Percentiles rank a stretch among this genome's conserved stretches.
These are phyloP conservation scores for Meloidogyne exigua DNA, from an alignment of 1,140 invertebrate species.

Conservation along the genomic window DNA sequence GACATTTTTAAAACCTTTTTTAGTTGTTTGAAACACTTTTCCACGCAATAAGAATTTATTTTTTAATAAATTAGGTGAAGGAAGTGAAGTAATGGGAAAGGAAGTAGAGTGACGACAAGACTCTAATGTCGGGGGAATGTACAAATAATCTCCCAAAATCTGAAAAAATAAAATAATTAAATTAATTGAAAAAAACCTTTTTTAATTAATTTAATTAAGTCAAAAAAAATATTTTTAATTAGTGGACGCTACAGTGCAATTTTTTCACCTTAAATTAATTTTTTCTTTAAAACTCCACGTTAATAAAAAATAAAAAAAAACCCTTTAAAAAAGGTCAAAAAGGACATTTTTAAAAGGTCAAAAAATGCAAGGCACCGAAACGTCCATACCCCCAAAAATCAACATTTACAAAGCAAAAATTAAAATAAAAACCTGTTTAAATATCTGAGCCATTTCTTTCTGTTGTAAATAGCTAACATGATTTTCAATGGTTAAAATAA, in stretches of 20 bases:
- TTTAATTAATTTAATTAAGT: too few relatives aligned
- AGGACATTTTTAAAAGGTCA: too few relatives aligned
- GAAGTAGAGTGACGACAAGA: neutral
- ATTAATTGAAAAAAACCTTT: too few relatives aligned
- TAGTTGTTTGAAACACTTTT: slow-evolving; percentile 31
- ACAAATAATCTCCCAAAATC: slow-evolving; percentile 46
- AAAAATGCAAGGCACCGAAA: too few relatives aligned
- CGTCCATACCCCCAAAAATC: too few relatives aligned
- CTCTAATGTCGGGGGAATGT: slow-evolving; percentile 43
- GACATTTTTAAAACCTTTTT: slow-evolving; percentile 7
- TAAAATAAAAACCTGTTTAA: slow-evolving; percentile 44
- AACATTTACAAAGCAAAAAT: neutral
- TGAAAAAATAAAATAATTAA: slow-evolving; percentile 26
- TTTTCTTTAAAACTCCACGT: too few relatives aligned
- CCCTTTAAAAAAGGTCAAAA: too few relatives aligned
- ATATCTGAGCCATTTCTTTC: slow-evolving; percentile 81
- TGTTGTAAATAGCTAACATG: slow-evolving; percentile 93
- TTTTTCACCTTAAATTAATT: too few relatives aligned
- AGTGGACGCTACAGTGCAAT: too few relatives aligned
- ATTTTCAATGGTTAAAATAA: slow-evolving; percentile 96
- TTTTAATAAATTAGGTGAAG: slow-evolving; percentile 41
- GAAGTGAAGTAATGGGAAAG: slow-evolving; percentile 40
- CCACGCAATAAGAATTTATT: slow-evolving; percentile 48
- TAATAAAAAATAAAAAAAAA: too few relatives aligned
- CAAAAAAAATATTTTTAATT: too few relatives aligned